Base-by-base conservation (phyloP, 2,797 vertebrate genomes). In the Mormyrus hasselquistii region DNA sequence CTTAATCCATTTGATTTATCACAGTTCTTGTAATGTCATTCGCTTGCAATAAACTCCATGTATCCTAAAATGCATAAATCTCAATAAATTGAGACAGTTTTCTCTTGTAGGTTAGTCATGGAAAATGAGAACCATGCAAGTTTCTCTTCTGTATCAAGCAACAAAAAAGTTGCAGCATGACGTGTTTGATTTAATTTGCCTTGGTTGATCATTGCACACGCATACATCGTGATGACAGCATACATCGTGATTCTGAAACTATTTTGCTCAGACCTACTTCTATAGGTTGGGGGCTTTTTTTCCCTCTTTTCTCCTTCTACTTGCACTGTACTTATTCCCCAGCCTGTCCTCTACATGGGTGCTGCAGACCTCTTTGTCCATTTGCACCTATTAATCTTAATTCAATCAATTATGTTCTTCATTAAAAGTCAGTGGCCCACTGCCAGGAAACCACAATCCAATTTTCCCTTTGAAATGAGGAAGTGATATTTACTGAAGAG, bases 391-490 rank as follows among this genome's bases (percentile, higher is more conserved):
- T 89, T 57, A 59, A 89, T 85, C 88, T 62, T 89, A 89, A 89
- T 89, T 82, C 38, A 88, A 88, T 84, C 34, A 84, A 44, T 88
- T 88, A 88, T 7, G 19, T 38, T 83, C 76, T 88, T 84, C 55
- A 62, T 84, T 65, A 84, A 85, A 47, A 57, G 88, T 83, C 88
- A 57, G 50, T 55, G 52, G 76, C 52, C 34, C 76, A 53, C 79
- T 85, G 88, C 88, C 88, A 85, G 55, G 55, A 89, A 89, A 65
- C 69, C 73, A 57, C 88, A 84, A 89, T 84, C 41, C 52, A 89
- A 84, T 89, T 84, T 82, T 84, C 29, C 25, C 29, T 88, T 65
- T 69, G 3, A 85, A 69, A 85, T 85, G 55, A 89, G 55, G 55
- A 85, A 59, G 73, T 44, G 38, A 88, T 83, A 84, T 65, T 62